phyloP scores from a whole-genome alignment of 2,888 invertebrate genomes.

The Ethmia dodecea region DNA sequence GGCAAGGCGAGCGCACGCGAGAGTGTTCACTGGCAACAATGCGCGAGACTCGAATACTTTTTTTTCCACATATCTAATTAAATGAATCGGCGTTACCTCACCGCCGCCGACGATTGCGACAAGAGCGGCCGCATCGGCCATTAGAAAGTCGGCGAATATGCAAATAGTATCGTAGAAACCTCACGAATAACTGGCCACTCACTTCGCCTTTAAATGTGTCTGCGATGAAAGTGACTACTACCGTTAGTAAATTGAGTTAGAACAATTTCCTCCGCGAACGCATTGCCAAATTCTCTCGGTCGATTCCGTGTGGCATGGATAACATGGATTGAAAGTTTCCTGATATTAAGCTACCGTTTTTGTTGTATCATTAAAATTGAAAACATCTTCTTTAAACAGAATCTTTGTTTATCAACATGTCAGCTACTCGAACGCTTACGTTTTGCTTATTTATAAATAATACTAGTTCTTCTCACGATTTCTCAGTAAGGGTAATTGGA shows the following conservation, averaged over 20 bases:
- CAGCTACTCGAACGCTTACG: slow-evolving; percentile 38
- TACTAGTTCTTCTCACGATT: slow-evolving; percentile 38
- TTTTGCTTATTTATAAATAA: slow-evolving; percentile 50
- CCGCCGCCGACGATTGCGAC: slow-evolving; percentile 68
- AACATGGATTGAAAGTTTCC: slow-evolving; percentile 3
- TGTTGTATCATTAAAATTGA: slow-evolving; percentile 34
- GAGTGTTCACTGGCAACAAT: slow-evolving; percentile 52
- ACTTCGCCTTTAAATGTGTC: slow-evolving; percentile 73
- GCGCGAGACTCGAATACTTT: slow-evolving; percentile 50
- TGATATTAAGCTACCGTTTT: slow-evolving; percentile 16
- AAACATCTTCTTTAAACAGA: slow-evolving; percentile 44
- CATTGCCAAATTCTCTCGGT: slow-evolving; percentile 42
- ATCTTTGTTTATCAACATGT: slow-evolving; percentile 53
- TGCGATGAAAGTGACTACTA: slow-evolving; percentile 75
- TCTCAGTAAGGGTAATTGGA: slow-evolving; percentile 25
- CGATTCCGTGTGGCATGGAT: slow-evolving; percentile 7
- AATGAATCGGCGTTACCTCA: slow-evolving; percentile 74
- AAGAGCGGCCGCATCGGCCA: slow-evolving; percentile 73
- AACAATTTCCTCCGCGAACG: slow-evolving; percentile 55
- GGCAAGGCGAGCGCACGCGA: slow-evolving; percentile 37
- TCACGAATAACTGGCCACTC: slow-evolving; percentile 77
- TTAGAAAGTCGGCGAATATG: slow-evolving; percentile 78
- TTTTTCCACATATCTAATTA: slow-evolving; percentile 63
- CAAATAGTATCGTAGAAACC: slow-evolving; percentile 78
- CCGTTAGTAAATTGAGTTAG: slow-evolving; percentile 71